A percentile compares a stretch with the other conserved stretches of the same genome.
Evolutionary conservation across 2,797 vertebrate species (phyloP).

Genomic region (Lepus oiostolus): DNA sequence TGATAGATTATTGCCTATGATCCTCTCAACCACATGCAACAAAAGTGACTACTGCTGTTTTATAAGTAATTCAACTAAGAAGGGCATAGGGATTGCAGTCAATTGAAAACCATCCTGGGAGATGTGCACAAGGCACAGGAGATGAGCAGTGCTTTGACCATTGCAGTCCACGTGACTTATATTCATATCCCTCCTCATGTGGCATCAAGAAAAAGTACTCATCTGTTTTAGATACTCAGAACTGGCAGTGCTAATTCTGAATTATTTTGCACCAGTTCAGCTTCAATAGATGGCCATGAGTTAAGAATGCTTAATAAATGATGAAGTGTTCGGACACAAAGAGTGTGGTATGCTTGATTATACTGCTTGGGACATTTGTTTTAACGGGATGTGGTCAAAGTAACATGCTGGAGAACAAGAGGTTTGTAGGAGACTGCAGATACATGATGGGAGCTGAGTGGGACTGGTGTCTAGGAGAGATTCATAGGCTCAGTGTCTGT

Average conservation of each 20-base stretch:
- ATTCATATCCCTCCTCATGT: background rate
- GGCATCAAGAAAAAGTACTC: background rate
- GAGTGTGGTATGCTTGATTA: background rate
- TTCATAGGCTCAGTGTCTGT: too few species aligned
- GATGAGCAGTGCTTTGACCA: background rate
- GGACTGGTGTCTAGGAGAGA: background rate
- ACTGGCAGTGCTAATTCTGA: background rate
- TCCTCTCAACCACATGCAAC: background rate
- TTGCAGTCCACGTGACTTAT: background rate
- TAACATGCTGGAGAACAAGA: background rate
- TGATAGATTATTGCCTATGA: background rate
- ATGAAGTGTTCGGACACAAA: background rate
- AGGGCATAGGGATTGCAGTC: too few species aligned
- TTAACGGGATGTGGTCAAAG: background rate
- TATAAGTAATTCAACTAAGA: background rate
- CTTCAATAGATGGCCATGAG: background rate
- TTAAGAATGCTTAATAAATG: background rate
- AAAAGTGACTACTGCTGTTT: background rate
- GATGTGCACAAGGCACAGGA: background rate
- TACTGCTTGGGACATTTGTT: too few species aligned
- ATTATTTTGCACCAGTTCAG: background rate
- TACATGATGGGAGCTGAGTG: background rate
- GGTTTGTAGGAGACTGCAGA: background rate
- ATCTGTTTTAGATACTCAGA: background rate
- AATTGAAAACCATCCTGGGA: background rate